phyloP scores from a whole-genome alignment of 1,140 invertebrate species.

The Microplitis mediator region DNA sequence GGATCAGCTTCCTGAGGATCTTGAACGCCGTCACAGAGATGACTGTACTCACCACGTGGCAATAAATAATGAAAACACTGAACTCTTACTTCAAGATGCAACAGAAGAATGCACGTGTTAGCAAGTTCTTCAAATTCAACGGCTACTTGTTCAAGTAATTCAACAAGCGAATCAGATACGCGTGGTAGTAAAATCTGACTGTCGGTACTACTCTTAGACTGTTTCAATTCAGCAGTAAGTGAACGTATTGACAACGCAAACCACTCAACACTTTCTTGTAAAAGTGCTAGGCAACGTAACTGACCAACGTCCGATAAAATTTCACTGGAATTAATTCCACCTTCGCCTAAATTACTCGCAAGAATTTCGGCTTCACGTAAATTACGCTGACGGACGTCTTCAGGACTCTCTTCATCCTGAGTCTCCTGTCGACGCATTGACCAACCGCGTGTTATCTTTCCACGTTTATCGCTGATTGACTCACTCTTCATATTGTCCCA shows the following conservation, averaged over 20 bases:
- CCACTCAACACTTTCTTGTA: conserved; percentile 90
- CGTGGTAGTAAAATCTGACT: conserved; percentile 51
- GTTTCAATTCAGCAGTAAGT: conserved; percentile 42
- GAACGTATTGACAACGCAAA: conserved; percentile 46
- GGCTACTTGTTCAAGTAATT: conserved; percentile 66
- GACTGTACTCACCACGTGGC: conserved; percentile 69
- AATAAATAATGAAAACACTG: conserved; percentile 93
- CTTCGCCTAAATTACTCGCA: conserved; percentile 85
- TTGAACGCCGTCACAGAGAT: conserved; percentile 55
- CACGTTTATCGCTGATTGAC: conserved; percentile 38
- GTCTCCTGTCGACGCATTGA: conserved; percentile 62
- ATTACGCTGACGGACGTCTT: conserved; percentile 81
- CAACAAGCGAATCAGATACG: conserved; percentile 46
- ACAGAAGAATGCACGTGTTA: conserved; percentile 86
- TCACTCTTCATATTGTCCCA: conserved; percentile 77
- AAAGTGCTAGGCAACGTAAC: conserved; percentile 80
- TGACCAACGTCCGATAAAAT: conserved; percentile 80
- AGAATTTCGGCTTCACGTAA: conserved; percentile 90
- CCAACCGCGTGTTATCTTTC: conserved; percentile 46
- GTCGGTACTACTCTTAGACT: conserved; percentile 39
- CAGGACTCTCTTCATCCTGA: conserved; percentile 72
- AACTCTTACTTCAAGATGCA: conserved; percentile 92
- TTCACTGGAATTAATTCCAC: conserved; percentile 82
- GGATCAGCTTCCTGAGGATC: conserved; percentile 78
- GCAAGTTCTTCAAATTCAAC: conserved; percentile 86